Base-by-base conservation (phyloP, 2,113 vertebrate genomes). In the Brachionichthys hirsutus region DNA sequence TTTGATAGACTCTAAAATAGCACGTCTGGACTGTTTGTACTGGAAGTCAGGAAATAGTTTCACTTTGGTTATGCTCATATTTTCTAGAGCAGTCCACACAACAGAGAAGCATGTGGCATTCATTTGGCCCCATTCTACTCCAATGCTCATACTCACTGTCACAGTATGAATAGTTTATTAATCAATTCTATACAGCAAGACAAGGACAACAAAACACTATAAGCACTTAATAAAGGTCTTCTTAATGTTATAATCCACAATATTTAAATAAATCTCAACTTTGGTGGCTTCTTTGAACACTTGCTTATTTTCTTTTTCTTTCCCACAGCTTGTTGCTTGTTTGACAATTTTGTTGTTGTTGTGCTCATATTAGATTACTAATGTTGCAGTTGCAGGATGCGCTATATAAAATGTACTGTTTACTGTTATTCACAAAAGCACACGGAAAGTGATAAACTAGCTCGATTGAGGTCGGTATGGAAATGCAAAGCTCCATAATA, bases 221-320 rank as follows among this genome's bases (percentile, higher is more conserved):
- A 10, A 15, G 73, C 58, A 64, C 16, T 54, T 77, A 6, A 48
- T 46, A 14, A 62, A 59, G 5, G 6, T 62, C 16, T 42, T 57
- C n/a, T 19, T 50, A 16, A 73, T 59, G 24, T 44, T 36, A 68
- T 67, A 72, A 77, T 69, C 46, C 15, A 18, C 61, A 73, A 68
- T 52, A 34, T 67, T 47, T 70, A 10, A 24, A 11, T 35, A 42
- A 4, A 48, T n/a, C 50, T 66, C 24, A 62, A 14, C 52, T 38
- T 24, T 34, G 22, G 16, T 22, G 51, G 17, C 9, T 18, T 47
- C 17, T 7, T n/a, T 6, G 2, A 43, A 2, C n/a, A 43, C 15
- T 30, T n/a, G 11, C 14, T 41, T 41, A 14, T 41, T 4, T 43
- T 15, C 9, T 43, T 43, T 8, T 4, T 38, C 10, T 38, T 12